Evolutionary conservation across 2,797 vertebrate species (phyloP), one percentile per base, ranked within the genome.

Genomic region (Poeciliopsis infans): DNA sequence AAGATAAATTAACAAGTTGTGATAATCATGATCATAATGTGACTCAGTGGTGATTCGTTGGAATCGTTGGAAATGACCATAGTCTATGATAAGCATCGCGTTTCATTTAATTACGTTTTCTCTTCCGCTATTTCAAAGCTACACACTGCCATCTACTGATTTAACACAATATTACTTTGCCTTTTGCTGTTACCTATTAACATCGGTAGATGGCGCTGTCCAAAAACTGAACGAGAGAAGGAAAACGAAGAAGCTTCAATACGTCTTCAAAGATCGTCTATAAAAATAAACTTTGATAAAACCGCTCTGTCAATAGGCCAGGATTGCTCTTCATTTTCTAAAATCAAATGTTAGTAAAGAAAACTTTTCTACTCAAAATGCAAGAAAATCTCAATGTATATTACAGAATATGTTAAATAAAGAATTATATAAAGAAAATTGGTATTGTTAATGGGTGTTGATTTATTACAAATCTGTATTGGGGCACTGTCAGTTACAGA

Each of bases 61-160:
- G 11, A 59, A 46, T 49, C 5, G 5, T 11, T 28, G 7, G 25
- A 59, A 46, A 28, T n/a, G 43, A n/a, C n/a, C 6, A 18, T 39
- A 18, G 20, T 55, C 53, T 55, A 55, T 25, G 8, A 53, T 53
- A 55, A 55, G 25, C 25, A 61, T 12, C 77, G 78, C 51, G 73
- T 47, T 36, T 41, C 51, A 51, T 13, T 31, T 7, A 18, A 18
- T 55, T 36, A 28, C 46, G 11, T 61, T 45, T 61, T 61, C 16
- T 18, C 51, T 25, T 5, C 39, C 77, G 33, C 43, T 25, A 59
- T 55, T 49, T 39, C 23, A 75, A 73, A 83, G 87, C 31, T 13
- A 57, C 78, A 89, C 83, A 87, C 78, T 79, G 89, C 87, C 90
- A 88, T 59, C 92, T 93, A 85, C 87, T 91, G 92, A 72, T 46